These are phyloP conservation scores for Pterocles burchelli DNA, from an alignment of 2,113 vertebrate genomes.

Conservation along the genomic window DNA sequence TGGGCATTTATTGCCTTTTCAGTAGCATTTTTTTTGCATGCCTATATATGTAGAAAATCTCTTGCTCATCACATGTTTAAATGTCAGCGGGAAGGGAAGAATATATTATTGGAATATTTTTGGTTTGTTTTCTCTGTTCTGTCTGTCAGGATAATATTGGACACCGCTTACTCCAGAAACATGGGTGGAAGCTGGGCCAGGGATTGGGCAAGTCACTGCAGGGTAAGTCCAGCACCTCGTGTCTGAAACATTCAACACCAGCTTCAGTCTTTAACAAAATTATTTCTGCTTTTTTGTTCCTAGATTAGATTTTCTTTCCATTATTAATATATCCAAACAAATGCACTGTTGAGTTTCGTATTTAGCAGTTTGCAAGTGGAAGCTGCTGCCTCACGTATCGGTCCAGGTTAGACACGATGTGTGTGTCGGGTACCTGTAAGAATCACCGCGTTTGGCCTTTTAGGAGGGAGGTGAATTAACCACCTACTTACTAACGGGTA, in stretches of 20 bases:
- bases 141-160: constrained; percentile 99
- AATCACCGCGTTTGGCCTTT: neutral
- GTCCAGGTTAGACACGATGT: neutral
- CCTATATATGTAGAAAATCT: constrained; percentile 79
- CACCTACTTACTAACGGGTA: neutral
- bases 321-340: constrained; percentile 15
- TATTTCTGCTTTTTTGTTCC: neutral
- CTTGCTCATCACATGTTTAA: constrained; percentile 80
- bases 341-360: neutral
- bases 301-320: constrained; percentile 53
- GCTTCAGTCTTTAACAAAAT: neutral
- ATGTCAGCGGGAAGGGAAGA: constrained; percentile 85
- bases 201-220: constrained; percentile 98
- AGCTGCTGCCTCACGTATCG: constrained; percentile 20
- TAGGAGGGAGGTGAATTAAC: neutral
- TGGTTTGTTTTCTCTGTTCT: constrained; percentile 97
- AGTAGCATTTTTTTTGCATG: constrained; percentile 84
- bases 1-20: constrained; percentile 72
- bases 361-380: constrained; percentile 37
- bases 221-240: constrained; percentile 87
- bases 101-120: constrained; percentile 99
- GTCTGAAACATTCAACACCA: neutral
- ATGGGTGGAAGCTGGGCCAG: constrained; percentile 99
- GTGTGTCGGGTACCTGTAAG: neutral
- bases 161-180: constrained; percentile 99